Base-by-base conservation (phyloP, 2,113 vertebrate genomes). In the Myotis davidii region DNA sequence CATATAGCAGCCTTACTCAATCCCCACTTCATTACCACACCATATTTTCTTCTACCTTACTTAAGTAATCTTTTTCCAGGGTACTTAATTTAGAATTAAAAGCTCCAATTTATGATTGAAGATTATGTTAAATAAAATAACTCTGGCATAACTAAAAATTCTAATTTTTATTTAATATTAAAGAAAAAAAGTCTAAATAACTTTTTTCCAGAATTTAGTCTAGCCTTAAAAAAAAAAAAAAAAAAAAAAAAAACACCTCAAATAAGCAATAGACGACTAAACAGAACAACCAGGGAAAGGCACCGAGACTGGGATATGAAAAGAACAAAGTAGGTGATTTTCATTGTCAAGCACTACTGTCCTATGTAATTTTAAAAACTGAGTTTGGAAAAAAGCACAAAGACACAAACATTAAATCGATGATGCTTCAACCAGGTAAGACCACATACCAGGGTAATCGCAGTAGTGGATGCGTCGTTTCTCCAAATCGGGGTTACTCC, bases 381-480 rank as follows among this genome's bases (percentile, higher is more conserved):
- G 65, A 69, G 48, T 59, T 9, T 90, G 54, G 45, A 56, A 76
- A 73, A 67, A 2, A 64, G 25, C 56, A n/a, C n/a, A 9, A 21
- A 74, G 16, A 45, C 37, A 14, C 18, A 84, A 64, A 69, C 39
- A 34, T 3, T 16, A 29, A 6, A 54, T 12, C 37, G 3, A 52
- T 1, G 52, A 23, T n/a, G 9, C 54, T 82, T 48, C 85, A 50
- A 79, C 48, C 32, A 20, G 54, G 74, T 48, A 3, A 9, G 18
- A 42, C 3, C 4, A 93, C 99, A 97, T 98, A 99, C 99, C 99
- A 76, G 99, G 99, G 64, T 99, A 99, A 90, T 99, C 99, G 97
- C 99, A 99, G 99, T 99, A 99, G 98, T 99, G 99, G 97, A 99
- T 99, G 78, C 99, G 98, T 65, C 99, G 98, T 94, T 99, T 99